A percentile compares a stretch with the other conserved stretches of the same genome.
These are phyloP conservation scores for Clupea harengus DNA, from an alignment of 2,113 vertebrate species.

Conservation along the genomic window DNA sequence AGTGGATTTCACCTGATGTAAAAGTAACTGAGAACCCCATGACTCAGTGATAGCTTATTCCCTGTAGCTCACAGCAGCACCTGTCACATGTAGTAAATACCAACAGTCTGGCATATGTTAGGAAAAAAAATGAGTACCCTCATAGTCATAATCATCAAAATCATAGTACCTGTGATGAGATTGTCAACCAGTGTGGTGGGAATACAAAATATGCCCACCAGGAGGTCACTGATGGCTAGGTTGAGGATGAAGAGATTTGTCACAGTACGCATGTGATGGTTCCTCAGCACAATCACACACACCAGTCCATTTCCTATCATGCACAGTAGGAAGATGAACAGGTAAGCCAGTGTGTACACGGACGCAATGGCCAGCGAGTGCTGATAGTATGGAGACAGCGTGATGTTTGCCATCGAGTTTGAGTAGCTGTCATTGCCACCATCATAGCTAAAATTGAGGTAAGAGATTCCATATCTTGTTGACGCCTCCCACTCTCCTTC, in stretches of 20 bases:
- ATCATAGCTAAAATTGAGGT: conserved; percentile 22
- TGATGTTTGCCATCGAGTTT: conserved; percentile 16
- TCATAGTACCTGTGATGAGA: conserved; percentile 59
- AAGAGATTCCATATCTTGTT: conserved; percentile 23
- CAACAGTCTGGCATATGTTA: neutral
- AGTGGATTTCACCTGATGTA: neutral
- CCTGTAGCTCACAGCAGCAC: neutral
- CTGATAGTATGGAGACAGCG: conserved; percentile 55
- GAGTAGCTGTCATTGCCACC: conserved; percentile 35
- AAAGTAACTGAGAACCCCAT: neutral
- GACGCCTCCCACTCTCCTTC: neutral
- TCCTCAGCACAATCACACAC: conserved; percentile 59
- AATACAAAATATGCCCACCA: conserved; percentile 65
- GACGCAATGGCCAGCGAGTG: conserved; percentile 49
- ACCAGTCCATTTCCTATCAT: conserved; percentile 62
- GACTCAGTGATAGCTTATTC: neutral
- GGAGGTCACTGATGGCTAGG: conserved; percentile 63
- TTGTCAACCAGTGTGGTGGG: conserved; percentile 63
- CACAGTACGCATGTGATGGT: conserved; percentile 59
- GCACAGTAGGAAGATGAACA: conserved; percentile 64
- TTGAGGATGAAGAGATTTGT: conserved; percentile 66
- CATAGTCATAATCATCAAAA: too few species aligned
- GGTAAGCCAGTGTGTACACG: conserved; percentile 55
- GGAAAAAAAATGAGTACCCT: neutral
- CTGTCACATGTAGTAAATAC: neutral